A percentile compares a stretch with the other conserved stretches of the same genome.
Conservation (phyloP, 53 echinoderm and acorn worm species). For the Arbacia lixula region DNA sequence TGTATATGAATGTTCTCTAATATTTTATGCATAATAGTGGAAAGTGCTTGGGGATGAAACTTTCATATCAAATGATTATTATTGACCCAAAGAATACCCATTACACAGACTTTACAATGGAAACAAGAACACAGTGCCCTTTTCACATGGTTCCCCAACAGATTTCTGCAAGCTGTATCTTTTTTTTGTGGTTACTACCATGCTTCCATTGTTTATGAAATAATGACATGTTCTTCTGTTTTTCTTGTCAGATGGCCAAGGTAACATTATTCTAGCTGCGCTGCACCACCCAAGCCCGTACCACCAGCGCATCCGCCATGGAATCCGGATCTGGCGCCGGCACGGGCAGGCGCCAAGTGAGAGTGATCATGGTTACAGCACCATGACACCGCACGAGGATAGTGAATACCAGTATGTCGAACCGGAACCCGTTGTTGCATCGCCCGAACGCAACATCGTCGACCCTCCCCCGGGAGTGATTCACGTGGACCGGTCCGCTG, state of each 20-base stretch:
- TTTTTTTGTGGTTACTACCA: too few species aligned
- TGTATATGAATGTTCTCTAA: too few species aligned
- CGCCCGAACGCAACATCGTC: conserved; percentile 70
- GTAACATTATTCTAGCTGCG: conserved; percentile 93
- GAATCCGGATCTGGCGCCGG: conserved; percentile 91
- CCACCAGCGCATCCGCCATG: conserved; percentile 89
- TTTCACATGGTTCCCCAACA: too few species aligned
- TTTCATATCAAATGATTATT: too few species aligned
- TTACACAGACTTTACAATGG: too few species aligned
- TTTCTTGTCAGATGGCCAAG: conserved; percentile 76
- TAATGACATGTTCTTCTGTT: not conserved
- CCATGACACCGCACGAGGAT: conserved; percentile 99
- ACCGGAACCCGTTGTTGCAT: conserved; percentile 87
- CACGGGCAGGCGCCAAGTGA: conserved; percentile 88
- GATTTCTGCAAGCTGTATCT: too few species aligned
- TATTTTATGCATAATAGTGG: too few species aligned
- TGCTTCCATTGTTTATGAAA: too few species aligned
- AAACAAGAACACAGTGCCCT: too few species aligned
- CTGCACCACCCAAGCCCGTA: conserved; percentile 94
- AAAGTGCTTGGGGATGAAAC: too few species aligned
- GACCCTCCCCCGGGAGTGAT: conserved; percentile 74
- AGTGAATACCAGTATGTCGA: conserved; percentile 97
- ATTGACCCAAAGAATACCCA: too few species aligned
- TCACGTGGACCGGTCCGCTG: conserved; percentile 42
- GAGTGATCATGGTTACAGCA: conserved; percentile 99